Evolutionary conservation across 2,797 vertebrate genomes (phyloP).

Genomic region (Falco berigora): DNA sequence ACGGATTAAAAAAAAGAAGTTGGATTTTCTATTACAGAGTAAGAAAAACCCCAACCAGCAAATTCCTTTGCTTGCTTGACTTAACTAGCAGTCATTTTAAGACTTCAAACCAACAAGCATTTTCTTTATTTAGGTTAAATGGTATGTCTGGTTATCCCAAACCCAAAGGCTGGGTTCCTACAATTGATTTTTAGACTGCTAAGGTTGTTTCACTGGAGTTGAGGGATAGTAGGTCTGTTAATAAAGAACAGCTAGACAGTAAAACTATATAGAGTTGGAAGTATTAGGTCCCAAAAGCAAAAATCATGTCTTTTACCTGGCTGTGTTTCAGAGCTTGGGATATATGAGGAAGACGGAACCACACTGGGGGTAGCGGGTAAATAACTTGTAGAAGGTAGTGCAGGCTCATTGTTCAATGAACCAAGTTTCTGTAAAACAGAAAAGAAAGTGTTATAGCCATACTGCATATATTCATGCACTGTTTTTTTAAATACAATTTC

Average conservation of each 20-base stretch:
- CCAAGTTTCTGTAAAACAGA: slow-evolving; percentile 87
- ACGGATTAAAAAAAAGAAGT: background rate
- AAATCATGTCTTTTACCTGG: slow-evolving; percentile 75
- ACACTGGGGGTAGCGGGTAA: slow-evolving; percentile 94
- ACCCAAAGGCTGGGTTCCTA: background rate
- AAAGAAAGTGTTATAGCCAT: background rate
- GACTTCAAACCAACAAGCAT: background rate
- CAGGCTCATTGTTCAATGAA: slow-evolving; percentile 86
- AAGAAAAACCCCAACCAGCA: background rate
- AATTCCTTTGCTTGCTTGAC: background rate
- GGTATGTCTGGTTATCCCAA: background rate
- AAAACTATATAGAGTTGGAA: background rate
- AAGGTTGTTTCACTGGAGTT: background rate
- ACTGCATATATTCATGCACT: background rate
- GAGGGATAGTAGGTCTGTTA: background rate
- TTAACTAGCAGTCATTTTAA: background rate
- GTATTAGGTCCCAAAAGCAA: background rate
- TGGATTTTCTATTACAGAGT: background rate
- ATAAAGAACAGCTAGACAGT: background rate
- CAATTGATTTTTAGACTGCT: background rate
- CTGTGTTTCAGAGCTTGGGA: slow-evolving; percentile 89
- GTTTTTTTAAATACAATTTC: background rate
- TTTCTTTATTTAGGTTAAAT: background rate
- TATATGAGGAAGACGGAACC: slow-evolving; percentile 94
- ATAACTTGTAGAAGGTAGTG: slow-evolving; percentile 94